Evolutionary conservation across 2,797 vertebrate genomes (phyloP), one percentile per base, ranked within the genome.

Genomic region (Arnoldichthys spilopterus): DNA sequence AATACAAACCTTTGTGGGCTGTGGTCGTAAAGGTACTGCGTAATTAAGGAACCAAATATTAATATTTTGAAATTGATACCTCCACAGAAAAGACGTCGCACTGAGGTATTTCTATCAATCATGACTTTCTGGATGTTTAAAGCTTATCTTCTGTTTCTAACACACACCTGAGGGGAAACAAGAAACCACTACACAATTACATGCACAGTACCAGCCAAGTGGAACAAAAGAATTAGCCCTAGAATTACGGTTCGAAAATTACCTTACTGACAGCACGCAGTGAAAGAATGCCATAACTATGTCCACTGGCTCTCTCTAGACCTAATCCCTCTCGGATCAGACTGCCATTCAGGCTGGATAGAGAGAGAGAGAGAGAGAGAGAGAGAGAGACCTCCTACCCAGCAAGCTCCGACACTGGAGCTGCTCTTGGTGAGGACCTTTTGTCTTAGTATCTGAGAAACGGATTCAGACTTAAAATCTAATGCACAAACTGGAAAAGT

Each of bases 241-340:
- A 70, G 79, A 84, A 84, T 85, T 84, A 82, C 70, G 72, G 56
- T 43, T 67, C 20, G 76, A 83, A 84, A 81, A 85, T 80, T 71
- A 82, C 80, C 76, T 82, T 77, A 77, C 78, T 79, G 80, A 81
- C 75, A 82, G 82, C 77, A 72, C 76, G 84, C 76, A 24, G 80
- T 79, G 76, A 81, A 80, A 82, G 85, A 87, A 87, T 82, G 81
- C 75, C 85, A 84, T 85, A 86, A 87, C 81, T 81, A 76, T 61
- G 81, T 84, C 81, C 85, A 82, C 47, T 28, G 68, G 69, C 78
- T 72, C 71, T 71, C 77, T 82, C 43, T 16, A 37, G 37, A 26
- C 53, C 54, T 82, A 85, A 85, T 82, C 83, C 82, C 77, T 37
- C 59, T 22, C 1, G 76, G 74, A 62, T 80, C 59, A 59, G 62